phyloP scores from a whole-genome alignment of 2,797 vertebrate genomes.

The Pelodytes ibericus region DNA sequence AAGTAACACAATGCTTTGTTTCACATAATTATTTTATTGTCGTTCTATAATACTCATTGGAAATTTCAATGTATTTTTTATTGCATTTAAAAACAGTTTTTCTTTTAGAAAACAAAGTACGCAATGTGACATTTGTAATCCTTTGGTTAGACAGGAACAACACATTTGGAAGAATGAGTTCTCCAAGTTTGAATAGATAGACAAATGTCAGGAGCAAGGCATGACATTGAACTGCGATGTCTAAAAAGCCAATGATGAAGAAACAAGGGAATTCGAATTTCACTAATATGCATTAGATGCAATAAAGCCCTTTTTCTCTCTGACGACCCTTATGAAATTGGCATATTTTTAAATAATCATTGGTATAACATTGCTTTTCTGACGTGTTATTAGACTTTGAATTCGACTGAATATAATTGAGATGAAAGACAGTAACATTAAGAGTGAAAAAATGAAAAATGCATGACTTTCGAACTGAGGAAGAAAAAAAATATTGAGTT shows the following conservation, averaged over 20 bases:
- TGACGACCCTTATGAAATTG: slow-evolving; percentile 16
- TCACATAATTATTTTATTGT: no score
- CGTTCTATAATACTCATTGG: no score
- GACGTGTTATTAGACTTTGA: slow-evolving; percentile 38
- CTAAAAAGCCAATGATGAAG: background rate
- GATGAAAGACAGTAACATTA: slow-evolving; percentile 31
- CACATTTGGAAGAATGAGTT: background rate
- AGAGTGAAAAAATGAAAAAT: slow-evolving; percentile 38
- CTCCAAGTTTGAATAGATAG: background rate
- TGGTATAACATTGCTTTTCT: slow-evolving; percentile 23
- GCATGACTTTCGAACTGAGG: slow-evolving; percentile 16
- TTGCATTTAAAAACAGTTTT: no score
- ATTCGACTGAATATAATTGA: slow-evolving; percentile 38
- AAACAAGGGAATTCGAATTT: background rate
- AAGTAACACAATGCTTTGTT: no score
- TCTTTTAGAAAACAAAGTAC: no score
- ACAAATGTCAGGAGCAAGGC: background rate
- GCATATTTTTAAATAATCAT: slow-evolving; percentile 34
- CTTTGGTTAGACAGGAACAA: background rate
- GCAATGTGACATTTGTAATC: no score
- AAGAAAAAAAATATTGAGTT: slow-evolving; percentile 32
- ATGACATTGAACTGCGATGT: slow-evolving; percentile 1
- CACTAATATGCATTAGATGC: background rate
- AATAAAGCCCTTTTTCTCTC: background rate
- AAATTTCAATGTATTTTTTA: no score